These are phyloP conservation scores for Cossypha dichroa DNA, from an alignment of 2,797 vertebrate species.

Conservation along the genomic window DNA sequence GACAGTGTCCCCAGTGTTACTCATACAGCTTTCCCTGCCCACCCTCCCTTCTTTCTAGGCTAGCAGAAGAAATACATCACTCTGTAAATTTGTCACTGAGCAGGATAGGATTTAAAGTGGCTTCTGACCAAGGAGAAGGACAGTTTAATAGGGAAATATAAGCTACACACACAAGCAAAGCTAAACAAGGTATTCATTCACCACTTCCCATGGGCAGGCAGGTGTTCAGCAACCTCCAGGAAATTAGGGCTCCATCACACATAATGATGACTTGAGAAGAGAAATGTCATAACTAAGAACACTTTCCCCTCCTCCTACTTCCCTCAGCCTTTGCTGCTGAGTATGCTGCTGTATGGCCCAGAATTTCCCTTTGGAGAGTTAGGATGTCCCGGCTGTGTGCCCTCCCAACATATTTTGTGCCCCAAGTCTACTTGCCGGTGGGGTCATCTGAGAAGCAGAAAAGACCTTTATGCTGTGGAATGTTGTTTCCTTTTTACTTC, in stretches of 20 bases:
- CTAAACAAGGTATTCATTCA: background rate
- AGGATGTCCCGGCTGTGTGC: too few relatives aligned
- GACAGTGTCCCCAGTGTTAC: background rate
- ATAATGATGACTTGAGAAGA: fast-evolving
- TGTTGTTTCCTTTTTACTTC: background rate
- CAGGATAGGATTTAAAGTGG: background rate
- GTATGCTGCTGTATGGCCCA: too few relatives aligned
- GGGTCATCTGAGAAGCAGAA: background rate
- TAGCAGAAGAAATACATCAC: background rate
- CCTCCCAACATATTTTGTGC: background rate
- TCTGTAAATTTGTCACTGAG: background rate
- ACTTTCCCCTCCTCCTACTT: background rate
- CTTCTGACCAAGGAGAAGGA: background rate
- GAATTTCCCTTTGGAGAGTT: background rate
- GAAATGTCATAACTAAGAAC: background rate
- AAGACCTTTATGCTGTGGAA: background rate
- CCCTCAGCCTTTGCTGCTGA: background rate
- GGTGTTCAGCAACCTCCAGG: background rate
- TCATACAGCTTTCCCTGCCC: fast-evolving
- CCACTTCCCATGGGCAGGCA: background rate
- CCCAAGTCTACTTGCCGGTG: fast-evolving
- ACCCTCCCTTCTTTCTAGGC: background rate
- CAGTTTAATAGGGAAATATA: background rate
- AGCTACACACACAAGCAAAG: fast-evolving
- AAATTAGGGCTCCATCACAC: background rate